Base-by-base conservation (phyloP, 2,113 vertebrate genomes). In the Miniopterus natalensis region DNA sequence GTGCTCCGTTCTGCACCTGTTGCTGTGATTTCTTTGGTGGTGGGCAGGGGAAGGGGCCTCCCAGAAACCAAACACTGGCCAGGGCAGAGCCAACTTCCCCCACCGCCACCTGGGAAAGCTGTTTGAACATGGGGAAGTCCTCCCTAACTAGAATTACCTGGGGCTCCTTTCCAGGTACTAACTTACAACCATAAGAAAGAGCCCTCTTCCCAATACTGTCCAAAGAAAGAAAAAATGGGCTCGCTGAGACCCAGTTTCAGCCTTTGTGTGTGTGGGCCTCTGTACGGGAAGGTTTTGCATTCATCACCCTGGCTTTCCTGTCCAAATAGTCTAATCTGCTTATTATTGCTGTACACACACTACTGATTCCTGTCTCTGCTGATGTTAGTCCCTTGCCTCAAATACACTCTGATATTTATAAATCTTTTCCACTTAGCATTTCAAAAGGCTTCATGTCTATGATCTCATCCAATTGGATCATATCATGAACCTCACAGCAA, bases 371-470 rank as follows among this genome's bases (percentile, higher is more conserved):
- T 71, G 80, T 85, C 85, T 95, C 93, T 25, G 71, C 88, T 31
- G 77, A 88, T 92, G 77, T 14, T 57, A 49, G 70, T 92, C 66
- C 86, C 93, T 95, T 47, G 84, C 59, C 90, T 97, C 95, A 86
- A 59, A 97, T 70, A 95, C 66, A 90, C 96, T 94, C 94, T 96
- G 95, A 92, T 96, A 92, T 96, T 96, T 94, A 97, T 97, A 96
- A 96, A 97, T 95, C 94, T 96, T 88, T 90, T 90, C 27, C 94
- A 85, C 86, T 96, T 97, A 97, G 97, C 96, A 96, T 96, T 97
- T 97, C 97, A 96, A 97, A 97, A 95, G 96, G n/a, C 70, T 93
- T 83, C 81, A 18, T 91, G 93, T 70, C 83, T 97, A 66, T 96
- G 96, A 96, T 96, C 97, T 96, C 84, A 89, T 86, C 89, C 96